Base-by-base conservation (phyloP, 2,888 invertebrate genomes). In the Morpho helenor region DNA sequence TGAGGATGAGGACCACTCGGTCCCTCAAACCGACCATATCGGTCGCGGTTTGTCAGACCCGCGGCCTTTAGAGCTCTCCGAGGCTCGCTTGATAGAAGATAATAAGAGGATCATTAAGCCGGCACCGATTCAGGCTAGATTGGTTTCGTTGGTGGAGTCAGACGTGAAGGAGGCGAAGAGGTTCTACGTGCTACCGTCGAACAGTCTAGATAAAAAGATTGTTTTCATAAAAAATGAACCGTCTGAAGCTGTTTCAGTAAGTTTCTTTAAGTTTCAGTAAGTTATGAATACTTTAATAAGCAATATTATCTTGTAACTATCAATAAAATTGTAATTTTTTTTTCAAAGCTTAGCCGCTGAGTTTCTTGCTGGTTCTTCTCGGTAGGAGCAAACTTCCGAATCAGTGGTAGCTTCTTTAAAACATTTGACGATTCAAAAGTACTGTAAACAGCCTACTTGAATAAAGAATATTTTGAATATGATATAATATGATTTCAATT, bases 151-250 rank as follows among this genome's bases (percentile, higher is more conserved):
- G 0, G 75, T 86, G 4, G 82, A 87, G 53, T 63, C 80, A 0
- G 87, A 87, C 9, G 68, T 76, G 2, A 87, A 86, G 60, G 87
- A 88, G 31, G 62, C 79, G 0, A 85, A 84, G 66, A 72, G 84
- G 53, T 80, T 87, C 64, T 91, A 87, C 61, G 89, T 91, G 39
- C 77, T 90, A 58, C 91, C 91, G n/a, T 87, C 87, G 61, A 78
- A 72, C 58, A 67, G 76, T 45, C 72, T 87, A 10, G 94, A 94
- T 52, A 94, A 94, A 75, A 94, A 94, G 74, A 83, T 93, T 64
- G 92, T 94, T 70, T 89, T 94, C 56, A 92, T 93, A 62, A 94
- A 94, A 76, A 93, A 91, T 76, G 92, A 94, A 65, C 91, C 91
- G 1, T 48, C 79, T 49, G 92, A 92, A 57, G 68, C 88, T 76